Percentiles rank a stretch among this genome's conserved stretches.
Evolutionary conservation across 1,140 invertebrate species (phyloP).

Genomic region (Stenopsyche tienmushanensis): DNA sequence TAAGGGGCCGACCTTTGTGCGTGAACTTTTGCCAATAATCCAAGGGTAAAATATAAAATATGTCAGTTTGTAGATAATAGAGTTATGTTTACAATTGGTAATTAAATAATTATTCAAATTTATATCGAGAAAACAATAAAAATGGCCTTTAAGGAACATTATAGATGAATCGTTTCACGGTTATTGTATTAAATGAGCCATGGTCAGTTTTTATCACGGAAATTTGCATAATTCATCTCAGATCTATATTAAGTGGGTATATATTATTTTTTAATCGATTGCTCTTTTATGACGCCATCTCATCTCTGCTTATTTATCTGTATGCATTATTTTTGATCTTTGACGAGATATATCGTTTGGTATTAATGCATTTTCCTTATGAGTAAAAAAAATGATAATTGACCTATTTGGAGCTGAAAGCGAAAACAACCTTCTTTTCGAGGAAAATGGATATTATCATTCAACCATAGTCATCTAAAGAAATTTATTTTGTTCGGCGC

Average conservation of each 20-base stretch:
- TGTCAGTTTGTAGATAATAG: neutral
- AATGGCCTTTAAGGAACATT: conserved; percentile 9
- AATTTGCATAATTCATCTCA: conserved; percentile 13
- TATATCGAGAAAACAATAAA: conserved; percentile 18
- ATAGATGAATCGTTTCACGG: conserved; percentile 8
- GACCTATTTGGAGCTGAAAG: too few relatives aligned
- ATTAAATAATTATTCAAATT: conserved; percentile 6
- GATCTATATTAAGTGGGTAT: neutral
- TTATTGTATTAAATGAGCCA: conserved; percentile 17
- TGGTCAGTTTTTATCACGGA: conserved; percentile 14
- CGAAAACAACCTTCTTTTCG: too few relatives aligned
- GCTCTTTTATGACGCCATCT: neutral
- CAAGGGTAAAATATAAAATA: neutral
- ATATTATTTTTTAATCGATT: neutral
- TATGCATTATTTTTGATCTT: too few relatives aligned
- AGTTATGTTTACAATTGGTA: neutral
- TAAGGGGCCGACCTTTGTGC: neutral
- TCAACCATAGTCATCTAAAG: too few relatives aligned
- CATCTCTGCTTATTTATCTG: too few relatives aligned
- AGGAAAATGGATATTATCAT: too few relatives aligned
- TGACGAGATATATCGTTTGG: too few relatives aligned
- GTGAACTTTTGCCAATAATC: neutral
- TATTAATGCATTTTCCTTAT: too few relatives aligned
- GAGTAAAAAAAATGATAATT: too few relatives aligned
- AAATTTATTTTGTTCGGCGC: too few relatives aligned